A percentile compares a stretch with the other conserved stretches of the same genome.
phyloP scores from a whole-genome alignment of 35 echinoderm and acorn worm genomes.

The Diadema setosum region DNA sequence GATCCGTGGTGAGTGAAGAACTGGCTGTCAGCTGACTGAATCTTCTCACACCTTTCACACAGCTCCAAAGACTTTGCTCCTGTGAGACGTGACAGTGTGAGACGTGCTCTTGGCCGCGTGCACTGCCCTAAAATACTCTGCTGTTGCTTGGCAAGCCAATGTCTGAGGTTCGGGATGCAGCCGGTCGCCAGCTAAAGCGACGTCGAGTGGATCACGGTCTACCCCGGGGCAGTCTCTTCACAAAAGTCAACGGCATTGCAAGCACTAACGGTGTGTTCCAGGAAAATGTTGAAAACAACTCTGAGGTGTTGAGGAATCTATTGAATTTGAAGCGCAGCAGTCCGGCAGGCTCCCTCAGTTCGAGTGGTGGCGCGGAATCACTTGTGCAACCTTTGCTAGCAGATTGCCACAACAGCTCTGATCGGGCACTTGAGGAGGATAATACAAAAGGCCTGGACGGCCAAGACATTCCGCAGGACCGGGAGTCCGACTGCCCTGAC shows the following conservation, averaged over 20 bases:
- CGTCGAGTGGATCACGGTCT: slow-evolving; percentile 66
- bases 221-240: slow-evolving; percentile 33
- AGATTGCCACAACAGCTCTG: neutral
- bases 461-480: neutral
- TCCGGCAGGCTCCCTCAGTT: neutral
- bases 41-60: neutral
- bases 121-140: neutral
- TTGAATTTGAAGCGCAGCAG: slow-evolving; percentile 35
- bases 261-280: slow-evolving; percentile 37
- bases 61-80: neutral
- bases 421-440: neutral
- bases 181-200: slow-evolving; percentile 58
- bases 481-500: neutral
- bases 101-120: no score
- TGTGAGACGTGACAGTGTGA: neutral
- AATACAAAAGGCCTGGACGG: neutral
- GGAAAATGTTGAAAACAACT: slow-evolving; percentile 20
- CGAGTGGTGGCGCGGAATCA: neutral
- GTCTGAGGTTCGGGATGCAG: slow-evolving; percentile 58
- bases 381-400: no score
- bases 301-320: slow-evolving; percentile 51
- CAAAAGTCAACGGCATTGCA: slow-evolving; percentile 17
- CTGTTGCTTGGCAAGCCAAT: slow-evolving; percentile 11
- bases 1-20: neutral
- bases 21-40: neutral